Conservation (phyloP, 2,113 vertebrate genomes). For the Todiramphus chloris region DNA sequence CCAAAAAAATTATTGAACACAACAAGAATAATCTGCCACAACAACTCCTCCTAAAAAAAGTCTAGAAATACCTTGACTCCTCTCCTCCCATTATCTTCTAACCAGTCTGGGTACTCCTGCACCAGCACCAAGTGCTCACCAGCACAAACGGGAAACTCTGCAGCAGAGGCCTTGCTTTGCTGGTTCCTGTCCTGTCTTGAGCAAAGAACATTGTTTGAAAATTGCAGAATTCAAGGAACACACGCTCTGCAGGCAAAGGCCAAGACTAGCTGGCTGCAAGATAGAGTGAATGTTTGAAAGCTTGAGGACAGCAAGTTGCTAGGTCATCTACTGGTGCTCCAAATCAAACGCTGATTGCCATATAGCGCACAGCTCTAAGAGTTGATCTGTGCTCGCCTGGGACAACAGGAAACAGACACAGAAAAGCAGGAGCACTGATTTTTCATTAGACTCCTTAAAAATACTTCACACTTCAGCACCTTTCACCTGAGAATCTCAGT, state of each 20-base stretch:
- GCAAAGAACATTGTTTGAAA: not conserved
- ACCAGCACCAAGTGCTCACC: not conserved
- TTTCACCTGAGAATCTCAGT: not conserved
- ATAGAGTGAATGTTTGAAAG: not conserved
- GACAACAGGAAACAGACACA: not conserved
- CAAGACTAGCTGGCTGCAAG: not conserved
- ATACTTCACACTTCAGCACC: conserved; percentile 20
- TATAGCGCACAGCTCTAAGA: not conserved
- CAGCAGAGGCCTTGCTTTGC: not conserved
- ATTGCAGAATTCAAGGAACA: conserved; percentile 5
- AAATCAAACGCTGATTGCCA: not conserved
- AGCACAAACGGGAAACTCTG: not conserved
- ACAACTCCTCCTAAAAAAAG: not conserved
- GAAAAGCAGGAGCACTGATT: not conserved
- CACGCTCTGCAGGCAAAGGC: not conserved
- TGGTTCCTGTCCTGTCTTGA: not conserved
- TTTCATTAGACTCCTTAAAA: conserved; percentile 27
- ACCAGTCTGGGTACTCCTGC: not conserved
- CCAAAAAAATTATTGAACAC: not conserved
- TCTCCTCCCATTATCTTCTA: not conserved
- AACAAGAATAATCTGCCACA: not conserved
- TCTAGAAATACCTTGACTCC: not conserved
- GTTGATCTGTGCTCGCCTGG: not conserved
- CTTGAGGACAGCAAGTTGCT: not conserved
- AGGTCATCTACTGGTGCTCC: not conserved